Conservation (phyloP, 1,140 invertebrate species). For the Drosophila bocqueti region DNA sequence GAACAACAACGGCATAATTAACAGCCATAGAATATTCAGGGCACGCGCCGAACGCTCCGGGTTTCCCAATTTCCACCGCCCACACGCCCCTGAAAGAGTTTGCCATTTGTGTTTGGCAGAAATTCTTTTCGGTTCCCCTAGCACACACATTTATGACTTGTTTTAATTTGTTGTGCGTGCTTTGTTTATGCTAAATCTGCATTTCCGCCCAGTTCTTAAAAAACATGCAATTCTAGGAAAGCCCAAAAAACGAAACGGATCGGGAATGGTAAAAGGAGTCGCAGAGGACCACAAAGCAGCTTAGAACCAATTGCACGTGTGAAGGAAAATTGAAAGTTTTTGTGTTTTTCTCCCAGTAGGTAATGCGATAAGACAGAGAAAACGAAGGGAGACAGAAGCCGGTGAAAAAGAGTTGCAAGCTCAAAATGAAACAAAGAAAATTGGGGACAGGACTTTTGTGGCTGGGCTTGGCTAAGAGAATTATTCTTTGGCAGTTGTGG, state of each 20-base stretch:
- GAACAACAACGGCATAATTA: conserved; percentile 65
- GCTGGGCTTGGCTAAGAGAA: background rate
- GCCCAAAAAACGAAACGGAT: background rate
- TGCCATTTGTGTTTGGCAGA: conserved; percentile 46
- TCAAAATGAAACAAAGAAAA: conserved; percentile 9
- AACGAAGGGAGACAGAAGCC: background rate
- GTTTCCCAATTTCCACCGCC: conserved; percentile 14
- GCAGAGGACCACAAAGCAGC: conserved; percentile 50
- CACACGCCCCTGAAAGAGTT: conserved; percentile 32
- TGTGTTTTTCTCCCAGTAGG: conserved; percentile 2
- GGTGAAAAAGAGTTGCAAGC: background rate
- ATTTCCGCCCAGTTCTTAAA: conserved; percentile 38
- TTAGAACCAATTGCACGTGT: conserved; percentile 56
- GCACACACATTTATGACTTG: conserved; percentile 60
- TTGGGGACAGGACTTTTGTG: conserved; percentile 9
- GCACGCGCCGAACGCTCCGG: conserved; percentile 59
- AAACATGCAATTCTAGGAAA: conserved; percentile 9
- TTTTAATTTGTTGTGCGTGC: conserved; percentile 79
- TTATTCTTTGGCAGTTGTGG: conserved; percentile 14
- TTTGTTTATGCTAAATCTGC: conserved; percentile 64
- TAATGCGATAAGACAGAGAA: conserved; percentile 12
- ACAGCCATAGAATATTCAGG: conserved; percentile 79
- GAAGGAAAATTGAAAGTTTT: conserved; percentile 41
- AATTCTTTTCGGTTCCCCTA: conserved; percentile 27
- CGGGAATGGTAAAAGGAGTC: background rate